A percentile compares a stretch with the other conserved stretches of the same genome.
Conservation (phyloP, 2,113 vertebrate genomes). For the Oxygymnocypris stewartii region DNA sequence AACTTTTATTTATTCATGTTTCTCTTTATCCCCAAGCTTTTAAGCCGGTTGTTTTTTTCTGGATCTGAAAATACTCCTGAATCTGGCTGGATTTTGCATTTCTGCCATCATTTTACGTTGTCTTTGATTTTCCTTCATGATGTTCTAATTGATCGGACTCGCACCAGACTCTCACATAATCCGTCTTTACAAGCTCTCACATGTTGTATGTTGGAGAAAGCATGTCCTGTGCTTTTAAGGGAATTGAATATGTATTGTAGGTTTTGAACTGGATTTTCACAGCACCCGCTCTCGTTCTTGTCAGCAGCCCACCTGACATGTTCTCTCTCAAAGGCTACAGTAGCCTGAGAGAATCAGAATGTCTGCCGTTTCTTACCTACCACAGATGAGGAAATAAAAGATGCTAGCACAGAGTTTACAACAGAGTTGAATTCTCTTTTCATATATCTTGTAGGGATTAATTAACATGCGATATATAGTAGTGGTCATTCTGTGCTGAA, state of each 20-base stretch:
- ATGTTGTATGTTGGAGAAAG: neutral
- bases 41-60: slow-evolving; percentile 22
- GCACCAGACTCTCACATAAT: slow-evolving; percentile 4
- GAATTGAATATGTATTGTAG: neutral
- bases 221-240: neutral
- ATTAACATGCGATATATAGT: neutral
- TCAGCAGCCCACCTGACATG: neutral
- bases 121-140: slow-evolving; percentile 21
- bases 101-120: slow-evolving; percentile 6
- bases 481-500: neutral
- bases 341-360: no score
- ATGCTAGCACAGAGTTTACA: neutral
- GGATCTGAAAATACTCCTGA: slow-evolving; percentile 8
- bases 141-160: slow-evolving; percentile 2
- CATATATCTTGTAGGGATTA: neutral
- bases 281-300: neutral
- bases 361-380: neutral
- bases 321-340: neutral
- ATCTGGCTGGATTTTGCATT: slow-evolving; percentile 4
- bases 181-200: neutral
- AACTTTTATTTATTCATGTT: neutral
- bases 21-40: slow-evolving; percentile 1
- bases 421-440: neutral
- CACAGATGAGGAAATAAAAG: neutral
- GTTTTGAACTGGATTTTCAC: slow-evolving; percentile 10